Conservation (phyloP, 2,888 invertebrate genomes). For the Thumatha senex region DNA sequence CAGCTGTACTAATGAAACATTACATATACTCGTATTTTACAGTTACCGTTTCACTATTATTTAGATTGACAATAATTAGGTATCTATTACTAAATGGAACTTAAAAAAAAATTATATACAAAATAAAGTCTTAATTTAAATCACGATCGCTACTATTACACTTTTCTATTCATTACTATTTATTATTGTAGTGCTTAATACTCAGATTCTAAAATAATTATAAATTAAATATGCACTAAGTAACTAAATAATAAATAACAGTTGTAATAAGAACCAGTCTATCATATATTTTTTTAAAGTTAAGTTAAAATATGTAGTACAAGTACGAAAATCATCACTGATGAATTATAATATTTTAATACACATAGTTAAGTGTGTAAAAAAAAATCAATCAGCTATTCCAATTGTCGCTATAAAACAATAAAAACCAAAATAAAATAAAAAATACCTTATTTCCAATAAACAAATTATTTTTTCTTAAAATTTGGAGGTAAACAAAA, state of each 20-base stretch:
- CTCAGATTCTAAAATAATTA: conserved; percentile 39
- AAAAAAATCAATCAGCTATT: conserved; percentile 46
- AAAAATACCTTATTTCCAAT: conserved; percentile 37
- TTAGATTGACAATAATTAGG: too few species aligned
- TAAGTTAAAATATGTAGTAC: conserved; percentile 30
- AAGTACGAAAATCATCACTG: conserved; percentile 48
- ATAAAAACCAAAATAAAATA: conserved; percentile 48
- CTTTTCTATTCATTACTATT: too few species aligned
- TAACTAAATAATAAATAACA: conserved; percentile 80
- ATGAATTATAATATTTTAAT: conserved; percentile 35
- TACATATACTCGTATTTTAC: too few species aligned
- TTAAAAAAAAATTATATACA: conserved; percentile 27
- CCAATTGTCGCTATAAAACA: conserved; percentile 53
- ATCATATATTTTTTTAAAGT: conserved; percentile 38
- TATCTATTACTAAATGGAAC: conserved; percentile 1
- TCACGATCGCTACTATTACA: conserved; percentile 38
- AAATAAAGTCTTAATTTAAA: conserved; percentile 39
- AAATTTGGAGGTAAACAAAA: conserved; percentile 82
- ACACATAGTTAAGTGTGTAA: conserved; percentile 18
- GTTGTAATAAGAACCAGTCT: conserved; percentile 67
- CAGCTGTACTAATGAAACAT: too few species aligned
- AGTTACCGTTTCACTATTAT: not conserved
- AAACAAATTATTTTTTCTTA: conserved; percentile 60
- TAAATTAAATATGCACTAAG: conserved; percentile 33
- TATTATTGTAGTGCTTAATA: conserved; percentile 44